Conservation (phyloP, 92 coral and sea anemone genomes). For the Zoanthus sansibaricus region DNA sequence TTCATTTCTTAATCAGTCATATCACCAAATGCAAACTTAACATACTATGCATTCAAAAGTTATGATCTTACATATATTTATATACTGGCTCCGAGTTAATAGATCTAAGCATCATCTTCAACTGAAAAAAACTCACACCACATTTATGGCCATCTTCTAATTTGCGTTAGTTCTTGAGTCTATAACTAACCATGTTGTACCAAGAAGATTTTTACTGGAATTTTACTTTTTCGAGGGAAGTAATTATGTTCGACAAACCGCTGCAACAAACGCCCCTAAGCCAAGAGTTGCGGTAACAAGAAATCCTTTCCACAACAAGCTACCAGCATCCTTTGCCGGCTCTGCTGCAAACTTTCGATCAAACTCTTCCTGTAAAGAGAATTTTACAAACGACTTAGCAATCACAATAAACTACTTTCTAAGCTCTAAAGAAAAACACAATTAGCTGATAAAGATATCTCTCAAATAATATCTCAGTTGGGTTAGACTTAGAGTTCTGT, state of each 20-base stretch:
- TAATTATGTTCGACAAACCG: conserved; percentile 10
- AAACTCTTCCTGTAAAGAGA: conserved; percentile 13
- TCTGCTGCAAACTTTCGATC: conserved; percentile 15
- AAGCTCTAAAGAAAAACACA: no score
- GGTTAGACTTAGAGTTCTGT: no score
- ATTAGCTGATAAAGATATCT: no score
- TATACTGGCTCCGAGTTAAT: no score
- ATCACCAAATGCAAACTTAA: no score
- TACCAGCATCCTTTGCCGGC: conserved; percentile 23
- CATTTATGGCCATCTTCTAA: not conserved
- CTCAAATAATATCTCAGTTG: no score
- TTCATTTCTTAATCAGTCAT: no score
- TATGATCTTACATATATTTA: no score
- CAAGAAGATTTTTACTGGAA: not conserved
- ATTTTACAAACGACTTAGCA: not conserved
- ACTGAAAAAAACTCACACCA: not conserved
- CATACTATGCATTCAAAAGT: no score
- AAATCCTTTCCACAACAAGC: conserved; percentile 51
- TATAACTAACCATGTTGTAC: not conserved
- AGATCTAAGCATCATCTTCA: not conserved
- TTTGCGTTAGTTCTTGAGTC: not conserved
- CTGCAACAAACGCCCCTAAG: conserved; percentile 64
- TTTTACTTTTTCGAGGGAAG: not conserved
- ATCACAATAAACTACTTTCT: not conserved
- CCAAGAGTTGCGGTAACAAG: conserved; percentile 76